Percentiles rank a stretch among this genome's conserved stretches.
These are phyloP conservation scores for Odobenus rosmarus DNA, from an alignment of 2,113 vertebrate species.

Conservation along the genomic window DNA sequence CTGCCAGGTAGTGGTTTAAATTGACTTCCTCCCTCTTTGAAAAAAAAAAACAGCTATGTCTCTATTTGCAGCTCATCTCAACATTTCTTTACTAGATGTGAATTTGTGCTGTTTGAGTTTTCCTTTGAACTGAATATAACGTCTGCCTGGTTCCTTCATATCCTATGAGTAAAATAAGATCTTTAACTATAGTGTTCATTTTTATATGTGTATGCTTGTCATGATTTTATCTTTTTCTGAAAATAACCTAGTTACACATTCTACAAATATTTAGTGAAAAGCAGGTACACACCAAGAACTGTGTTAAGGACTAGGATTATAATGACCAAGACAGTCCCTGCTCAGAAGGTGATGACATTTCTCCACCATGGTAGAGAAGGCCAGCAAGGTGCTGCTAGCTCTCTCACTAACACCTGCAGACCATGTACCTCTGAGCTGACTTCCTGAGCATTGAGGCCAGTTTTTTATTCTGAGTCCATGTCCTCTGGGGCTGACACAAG, in stretches of 20 bases:
- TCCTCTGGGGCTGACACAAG: neutral
- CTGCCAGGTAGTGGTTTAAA: neutral
- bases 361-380: rapidly evolving
- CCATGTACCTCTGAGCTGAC: rapidly evolving
- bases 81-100: neutral
- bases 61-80: neutral
- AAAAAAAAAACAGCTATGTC: neutral
- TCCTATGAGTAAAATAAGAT: neutral
- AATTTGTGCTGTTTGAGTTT: neutral
- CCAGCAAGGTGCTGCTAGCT: rapidly evolving
- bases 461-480: no score
- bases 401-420: neutral
- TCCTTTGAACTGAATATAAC: neutral
- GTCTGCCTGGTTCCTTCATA: neutral
- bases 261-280: neutral
- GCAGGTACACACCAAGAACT: neutral
- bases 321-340: rapidly evolving
- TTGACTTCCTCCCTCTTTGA: neutral
- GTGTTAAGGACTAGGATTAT: rapidly evolving
- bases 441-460: neutral
- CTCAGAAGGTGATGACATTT: rapidly evolving
- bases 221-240: neutral
- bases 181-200: neutral
- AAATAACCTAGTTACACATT: neutral
- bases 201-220: neutral